Conservation (phyloP, 2,888 invertebrate species). For the Molanna angustata region DNA sequence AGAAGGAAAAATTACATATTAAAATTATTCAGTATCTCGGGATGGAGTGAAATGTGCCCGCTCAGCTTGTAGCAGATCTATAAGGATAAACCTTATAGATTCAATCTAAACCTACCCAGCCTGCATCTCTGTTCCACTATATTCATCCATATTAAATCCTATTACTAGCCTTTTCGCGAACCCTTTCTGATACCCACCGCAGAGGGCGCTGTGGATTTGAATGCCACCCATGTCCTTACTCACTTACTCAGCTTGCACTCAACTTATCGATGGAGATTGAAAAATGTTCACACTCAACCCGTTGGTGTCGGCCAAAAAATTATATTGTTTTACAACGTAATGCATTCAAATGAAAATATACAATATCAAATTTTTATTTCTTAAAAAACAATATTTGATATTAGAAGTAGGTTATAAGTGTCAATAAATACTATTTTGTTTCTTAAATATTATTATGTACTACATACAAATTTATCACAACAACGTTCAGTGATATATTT, state of each 20-base stretch:
- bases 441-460: too few relatives aligned
- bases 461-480: too few relatives aligned
- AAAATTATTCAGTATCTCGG: not conserved
- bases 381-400: too few relatives aligned
- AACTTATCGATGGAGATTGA: conserved; percentile 12
- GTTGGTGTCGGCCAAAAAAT: too few relatives aligned
- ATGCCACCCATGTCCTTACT: conserved; percentile 1
- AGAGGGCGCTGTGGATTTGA: not conserved
- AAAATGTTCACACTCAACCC: conserved; percentile 6
- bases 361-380: too few relatives aligned
- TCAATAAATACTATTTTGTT: too few relatives aligned
- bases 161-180: not conserved
- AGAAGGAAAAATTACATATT: not conserved
- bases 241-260: not conserved
- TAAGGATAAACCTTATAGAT: conserved; percentile 10
- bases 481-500: too few relatives aligned
- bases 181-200: not conserved
- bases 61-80: conserved; percentile 10
- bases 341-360: too few relatives aligned
- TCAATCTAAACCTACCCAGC: not conserved
- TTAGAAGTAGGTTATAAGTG: too few relatives aligned
- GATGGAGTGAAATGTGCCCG: conserved; percentile 1
- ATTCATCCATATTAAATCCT: not conserved
- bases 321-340: too few relatives aligned
- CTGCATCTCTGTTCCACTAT: not conserved